Base-by-base conservation (phyloP, 1,140 invertebrate species). In the Mamestra configurata region DNA sequence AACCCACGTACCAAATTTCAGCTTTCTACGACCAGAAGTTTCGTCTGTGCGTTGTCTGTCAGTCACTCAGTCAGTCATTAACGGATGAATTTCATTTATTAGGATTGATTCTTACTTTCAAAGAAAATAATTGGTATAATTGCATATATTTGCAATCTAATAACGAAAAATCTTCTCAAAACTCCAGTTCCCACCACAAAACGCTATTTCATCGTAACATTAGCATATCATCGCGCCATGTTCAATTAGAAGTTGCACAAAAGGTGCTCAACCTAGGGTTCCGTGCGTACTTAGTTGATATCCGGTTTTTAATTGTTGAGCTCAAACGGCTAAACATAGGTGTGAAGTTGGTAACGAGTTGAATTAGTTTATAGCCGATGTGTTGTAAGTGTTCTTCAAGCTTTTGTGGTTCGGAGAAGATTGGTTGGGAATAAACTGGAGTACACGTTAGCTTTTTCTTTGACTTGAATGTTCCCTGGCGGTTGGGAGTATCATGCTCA, bases 241-340 rank as follows among this genome's bases (percentile, higher is more conserved):
- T 68, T 49, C 64, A 68, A 68, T 68, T 68, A 46, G 22, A 68
- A 68, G 6, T 68, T 46, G n/a, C 40, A 68, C 64, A 68, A 46
- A 68, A 68, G 64, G 64, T 68, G 37, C 40, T 46, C 40, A 18
- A 1, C 20, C 59, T 27, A 11, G 24, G 10, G 59, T 18, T 10
- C n/a, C 31, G 27, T 68, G 3, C 64, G 35, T 40, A 11, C 7
- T 46, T n/a, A 20, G 18, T 13, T 15, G 37, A 46, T 68, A 68
- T 68, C 64, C 64, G 40, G 59, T 4, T 68, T 22, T 43, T 66
- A 66, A 66, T 66, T 68, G 35, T 68, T n/a, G 35, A 46, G 6
- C 40, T 68, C 59, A 37, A 64, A 43, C 24, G 20, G 20, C 11
- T 49, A 15, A 20, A 46, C 40, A 24, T 49, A 27, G 11, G 64